Evolutionary conservation across 2,113 vertebrate genomes (phyloP).

Genomic region (Aptenodytes forsteri): DNA sequence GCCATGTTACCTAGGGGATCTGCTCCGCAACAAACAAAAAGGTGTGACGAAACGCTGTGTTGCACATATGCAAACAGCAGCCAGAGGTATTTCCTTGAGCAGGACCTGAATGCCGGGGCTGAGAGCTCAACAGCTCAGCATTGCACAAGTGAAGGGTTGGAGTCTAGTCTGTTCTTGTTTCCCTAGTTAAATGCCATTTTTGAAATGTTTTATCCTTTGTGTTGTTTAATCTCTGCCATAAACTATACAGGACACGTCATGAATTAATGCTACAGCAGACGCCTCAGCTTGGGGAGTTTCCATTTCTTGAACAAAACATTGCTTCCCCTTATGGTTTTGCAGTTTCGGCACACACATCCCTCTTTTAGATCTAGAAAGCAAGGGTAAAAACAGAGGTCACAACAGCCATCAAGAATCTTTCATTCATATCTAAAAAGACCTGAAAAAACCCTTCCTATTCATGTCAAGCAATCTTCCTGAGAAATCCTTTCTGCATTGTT

Average conservation of each 20-base stretch:
- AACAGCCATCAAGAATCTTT: background rate
- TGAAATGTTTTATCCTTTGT: conserved; percentile 48
- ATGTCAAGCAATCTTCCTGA: conserved; percentile 48
- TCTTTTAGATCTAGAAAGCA: background rate
- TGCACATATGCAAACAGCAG: conserved; percentile 2
- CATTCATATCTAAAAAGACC: conserved; percentile 26
- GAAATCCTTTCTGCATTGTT: conserved; percentile 63
- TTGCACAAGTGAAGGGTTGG: conserved; percentile 8
- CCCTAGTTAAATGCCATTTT: conserved; percentile 25
- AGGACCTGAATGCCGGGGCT: background rate
- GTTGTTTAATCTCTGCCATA: conserved; percentile 50
- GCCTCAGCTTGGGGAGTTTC: background rate
- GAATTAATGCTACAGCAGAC: background rate
- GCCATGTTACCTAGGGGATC: conserved; percentile 1
- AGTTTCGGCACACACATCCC: background rate
- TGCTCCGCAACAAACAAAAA: background rate
- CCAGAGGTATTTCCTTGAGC: background rate
- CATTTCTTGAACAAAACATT: background rate
- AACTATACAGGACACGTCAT: background rate
- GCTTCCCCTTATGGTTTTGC: background rate
- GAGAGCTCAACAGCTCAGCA: background rate
- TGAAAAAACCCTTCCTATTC: conserved; percentile 31
- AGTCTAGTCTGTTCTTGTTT: conserved; percentile 63
- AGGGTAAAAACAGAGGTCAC: background rate
- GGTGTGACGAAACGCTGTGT: background rate